A percentile compares a stretch with the other conserved stretches of the same genome.
Evolutionary conservation across 2,888 invertebrate species (phyloP).

Genomic region (Polydrusus pterygomalis): DNA sequence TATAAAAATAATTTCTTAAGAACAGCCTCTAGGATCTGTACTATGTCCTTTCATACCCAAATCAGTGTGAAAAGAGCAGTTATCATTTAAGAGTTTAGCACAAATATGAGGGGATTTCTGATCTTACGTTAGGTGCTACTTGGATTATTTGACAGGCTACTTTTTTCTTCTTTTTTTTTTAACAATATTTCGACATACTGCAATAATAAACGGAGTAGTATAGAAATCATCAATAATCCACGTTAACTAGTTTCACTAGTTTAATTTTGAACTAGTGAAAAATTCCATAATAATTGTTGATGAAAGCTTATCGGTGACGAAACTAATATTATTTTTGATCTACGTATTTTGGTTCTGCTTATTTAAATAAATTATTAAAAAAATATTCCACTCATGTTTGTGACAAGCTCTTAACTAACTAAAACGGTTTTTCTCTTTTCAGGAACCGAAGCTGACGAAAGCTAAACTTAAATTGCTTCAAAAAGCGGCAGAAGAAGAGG

Average conservation of each 20-base stretch:
- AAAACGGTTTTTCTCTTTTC: conserved; percentile 58
- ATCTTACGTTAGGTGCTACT: conserved; percentile 7
- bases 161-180: conserved; percentile 26
- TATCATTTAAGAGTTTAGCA: conserved; percentile 62
- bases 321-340: not conserved
- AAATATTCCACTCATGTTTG: conserved; percentile 60
- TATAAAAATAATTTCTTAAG: too few relatives aligned
- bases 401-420: conserved; percentile 65
- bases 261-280: not conserved
- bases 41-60: conserved; percentile 37
- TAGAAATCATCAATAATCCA: too few relatives aligned
- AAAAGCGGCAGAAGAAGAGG: conserved; percentile 46
- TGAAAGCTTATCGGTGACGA: too few relatives aligned
- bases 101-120: conserved; percentile 60
- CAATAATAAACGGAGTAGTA: not conserved
- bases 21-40: conserved; percentile 19
- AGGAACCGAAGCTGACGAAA: conserved; percentile 64
- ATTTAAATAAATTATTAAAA: not conserved
- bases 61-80: conserved; percentile 36
- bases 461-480: conserved; percentile 62
- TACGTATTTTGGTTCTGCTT: too few relatives aligned
- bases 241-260: not conserved
- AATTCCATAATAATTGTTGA: too few relatives aligned
- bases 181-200: not conserved
- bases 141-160: conserved; percentile 3